Evolutionary conservation across 2,797 vertebrate species (phyloP).

Genomic region (Clarias platycephalus): DNA sequence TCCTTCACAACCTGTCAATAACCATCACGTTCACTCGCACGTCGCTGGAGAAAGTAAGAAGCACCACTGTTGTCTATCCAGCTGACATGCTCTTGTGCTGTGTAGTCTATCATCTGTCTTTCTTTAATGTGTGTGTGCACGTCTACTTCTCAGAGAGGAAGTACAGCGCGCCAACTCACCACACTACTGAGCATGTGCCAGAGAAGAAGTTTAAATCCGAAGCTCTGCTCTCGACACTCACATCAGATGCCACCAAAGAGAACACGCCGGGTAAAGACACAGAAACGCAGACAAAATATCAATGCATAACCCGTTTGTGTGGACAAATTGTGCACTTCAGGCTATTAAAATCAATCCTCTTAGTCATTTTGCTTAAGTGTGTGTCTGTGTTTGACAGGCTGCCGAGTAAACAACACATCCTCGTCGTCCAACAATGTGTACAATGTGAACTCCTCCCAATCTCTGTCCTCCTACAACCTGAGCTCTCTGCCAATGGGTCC

Average conservation of each 20-base stretch:
- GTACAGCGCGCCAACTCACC: conserved; percentile 87
- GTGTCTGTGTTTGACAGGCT: conserved; percentile 74
- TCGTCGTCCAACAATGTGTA: conserved; percentile 88
- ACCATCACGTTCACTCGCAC: conserved; percentile 95
- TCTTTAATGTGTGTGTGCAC: neutral
- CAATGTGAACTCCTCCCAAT: conserved; percentile 90
- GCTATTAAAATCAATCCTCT: too few relatives aligned
- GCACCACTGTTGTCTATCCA: neutral
- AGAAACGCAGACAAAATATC: neutral
- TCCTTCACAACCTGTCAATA: conserved; percentile 96
- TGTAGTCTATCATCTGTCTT: neutral
- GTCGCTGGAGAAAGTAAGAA: conserved; percentile 90
- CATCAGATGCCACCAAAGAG: conserved; percentile 96
- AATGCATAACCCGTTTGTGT: neutral
- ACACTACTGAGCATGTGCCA: conserved; percentile 91
- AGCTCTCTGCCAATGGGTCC: conserved; percentile 89
- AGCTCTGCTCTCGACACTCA: conserved; percentile 94
- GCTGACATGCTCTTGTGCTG: neutral
- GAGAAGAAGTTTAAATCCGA: conserved; percentile 99
- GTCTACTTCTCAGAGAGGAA: conserved; percentile 87
- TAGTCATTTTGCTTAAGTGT: neutral
- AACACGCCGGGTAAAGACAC: conserved; percentile 83
- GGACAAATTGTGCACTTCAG: neutral
- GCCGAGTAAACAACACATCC: conserved; percentile 90
- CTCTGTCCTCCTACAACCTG: conserved; percentile 91